Base-by-base conservation (phyloP, 2,113 vertebrate species). In the Limnothrissa miodon region DNA sequence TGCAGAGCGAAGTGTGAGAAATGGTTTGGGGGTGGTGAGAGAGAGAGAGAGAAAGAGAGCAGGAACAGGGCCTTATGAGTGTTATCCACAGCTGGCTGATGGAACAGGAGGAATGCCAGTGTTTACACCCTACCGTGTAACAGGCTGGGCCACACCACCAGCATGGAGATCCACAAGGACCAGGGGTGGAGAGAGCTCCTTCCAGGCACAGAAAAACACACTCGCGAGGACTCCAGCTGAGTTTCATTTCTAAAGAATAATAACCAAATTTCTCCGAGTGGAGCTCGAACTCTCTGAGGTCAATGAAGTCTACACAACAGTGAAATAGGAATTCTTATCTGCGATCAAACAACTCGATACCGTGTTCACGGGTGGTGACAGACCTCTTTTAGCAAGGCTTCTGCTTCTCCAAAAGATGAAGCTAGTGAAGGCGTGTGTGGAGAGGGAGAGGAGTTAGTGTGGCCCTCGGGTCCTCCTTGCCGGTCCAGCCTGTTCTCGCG, bases 281-380 rank as follows among this genome's bases (percentile, higher is more conserved):
- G 29, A 33, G 36, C 29, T 74, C 15, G 13, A 36, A 74, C 66
- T 13, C 33, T 74, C 66, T 13, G 29, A 11, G 4, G 59, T 62
- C 29, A 74, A 74, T 36, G 66, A 39, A 13, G 66, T 36, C 29
- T 62, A 29, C 10, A 33, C 15, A 2, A 15, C 11, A 33, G 66
- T 74, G 66, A 74, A 74, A 74, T 74, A 15, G 66, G 66, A 13
- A 74, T 39, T 74, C 51, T 33, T 74, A 25, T 62, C 59, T 29
- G 25, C 23, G 25, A 25, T 62, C 59, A 62, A 25, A 62, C 59
- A 62, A 48, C 19, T 15, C 46, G 11, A 48, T 48, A 29, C 25
- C 29, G 59, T 62, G 23, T 62, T 29, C 59, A 62, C 59, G n/a
- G 59, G 29, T 36, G 66, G 29, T 74, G 66, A 33, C 13, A 74